These are phyloP conservation scores for Proisotoma minuta DNA, from an alignment of 2,888 invertebrate genomes.

Conservation along the genomic window DNA sequence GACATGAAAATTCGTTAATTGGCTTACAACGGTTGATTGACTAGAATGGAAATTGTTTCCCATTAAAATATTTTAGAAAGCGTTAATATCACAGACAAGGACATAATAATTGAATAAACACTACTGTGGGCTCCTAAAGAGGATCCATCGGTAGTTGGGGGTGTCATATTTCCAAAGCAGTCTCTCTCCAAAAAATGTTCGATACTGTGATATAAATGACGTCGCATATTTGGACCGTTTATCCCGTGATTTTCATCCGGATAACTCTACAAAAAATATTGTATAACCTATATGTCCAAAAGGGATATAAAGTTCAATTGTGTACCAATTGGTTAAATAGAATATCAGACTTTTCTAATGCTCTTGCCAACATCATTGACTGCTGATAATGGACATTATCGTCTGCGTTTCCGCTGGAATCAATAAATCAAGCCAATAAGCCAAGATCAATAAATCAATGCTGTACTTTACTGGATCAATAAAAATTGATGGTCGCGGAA, in stretches of 20 bases:
- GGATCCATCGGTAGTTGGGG: not conserved
- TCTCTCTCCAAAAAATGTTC: slow-evolving; percentile 70
- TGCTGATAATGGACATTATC: slow-evolving; percentile 98
- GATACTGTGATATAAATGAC: slow-evolving; percentile 83
- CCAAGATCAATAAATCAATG: too few relatives aligned
- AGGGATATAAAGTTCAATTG: not conserved
- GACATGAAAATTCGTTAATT: too few relatives aligned
- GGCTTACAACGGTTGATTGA: too few relatives aligned
- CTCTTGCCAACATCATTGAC: slow-evolving; percentile 82
- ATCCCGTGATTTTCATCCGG: slow-evolving; percentile 89
- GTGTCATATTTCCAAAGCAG: slow-evolving; percentile 53
- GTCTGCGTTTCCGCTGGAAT: slow-evolving; percentile 86
- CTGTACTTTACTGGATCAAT: too few relatives aligned
- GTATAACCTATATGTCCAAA: not conserved
- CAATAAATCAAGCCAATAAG: too few relatives aligned
- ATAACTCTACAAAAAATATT: slow-evolving; percentile 65
- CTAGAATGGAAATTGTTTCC: too few relatives aligned
- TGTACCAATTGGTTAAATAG: slow-evolving; percentile 39
- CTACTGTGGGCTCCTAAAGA: not conserved
- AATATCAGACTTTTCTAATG: slow-evolving; percentile 49
- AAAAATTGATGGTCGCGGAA: slow-evolving; percentile 74
- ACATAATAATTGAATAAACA: not conserved
- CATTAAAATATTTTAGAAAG: not conserved
- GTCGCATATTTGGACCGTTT: slow-evolving; percentile 62
- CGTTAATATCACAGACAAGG: not conserved